Evolutionary conservation across 2,113 vertebrate genomes (phyloP).

Genomic region (Lepisosteus osseus): DNA sequence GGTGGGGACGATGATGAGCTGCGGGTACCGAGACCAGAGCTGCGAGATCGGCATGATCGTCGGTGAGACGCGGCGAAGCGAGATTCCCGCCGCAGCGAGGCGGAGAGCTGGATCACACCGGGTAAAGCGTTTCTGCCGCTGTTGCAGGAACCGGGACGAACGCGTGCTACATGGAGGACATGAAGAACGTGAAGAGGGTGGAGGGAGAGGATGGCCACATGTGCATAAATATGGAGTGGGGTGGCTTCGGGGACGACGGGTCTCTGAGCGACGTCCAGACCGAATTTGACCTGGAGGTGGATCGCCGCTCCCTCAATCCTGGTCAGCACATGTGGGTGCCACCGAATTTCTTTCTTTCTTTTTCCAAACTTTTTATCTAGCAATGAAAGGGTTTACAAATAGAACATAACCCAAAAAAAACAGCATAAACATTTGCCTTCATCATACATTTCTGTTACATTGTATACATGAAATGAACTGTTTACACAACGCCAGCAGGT

Average conservation of each 20-base stretch:
- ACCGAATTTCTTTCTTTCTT: neutral
- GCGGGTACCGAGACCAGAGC: slow-evolving; percentile 41
- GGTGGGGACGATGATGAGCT: slow-evolving; percentile 82
- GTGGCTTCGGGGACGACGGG: slow-evolving; percentile 43
- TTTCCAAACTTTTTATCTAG: too few species aligned
- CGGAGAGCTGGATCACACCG: neutral
- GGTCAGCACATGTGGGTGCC: slow-evolving; percentile 59
- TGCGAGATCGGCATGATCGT: slow-evolving; percentile 75
- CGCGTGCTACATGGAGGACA: slow-evolving; percentile 67
- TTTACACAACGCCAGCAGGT: too few species aligned
- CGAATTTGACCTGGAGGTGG: slow-evolving; percentile 59
- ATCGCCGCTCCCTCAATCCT: slow-evolving; percentile 58
- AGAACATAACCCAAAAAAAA: too few species aligned
- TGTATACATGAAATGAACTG: too few species aligned
- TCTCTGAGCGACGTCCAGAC: slow-evolving; percentile 58
- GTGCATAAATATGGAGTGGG: slow-evolving; percentile 66
- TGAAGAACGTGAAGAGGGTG: slow-evolving; percentile 29
- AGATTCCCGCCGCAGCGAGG: too few species aligned
- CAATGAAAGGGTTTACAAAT: too few species aligned
- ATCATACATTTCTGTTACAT: too few species aligned
- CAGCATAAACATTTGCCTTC: too few species aligned
- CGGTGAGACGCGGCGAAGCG: slow-evolving; percentile 57
- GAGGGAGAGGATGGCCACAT: slow-evolving; percentile 46
- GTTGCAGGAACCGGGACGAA: slow-evolving; percentile 58
- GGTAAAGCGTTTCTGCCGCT: neutral